These are phyloP conservation scores for Hypselothyrea guttata DNA, from an alignment of 2,888 invertebrate species.

Conservation along the genomic window DNA sequence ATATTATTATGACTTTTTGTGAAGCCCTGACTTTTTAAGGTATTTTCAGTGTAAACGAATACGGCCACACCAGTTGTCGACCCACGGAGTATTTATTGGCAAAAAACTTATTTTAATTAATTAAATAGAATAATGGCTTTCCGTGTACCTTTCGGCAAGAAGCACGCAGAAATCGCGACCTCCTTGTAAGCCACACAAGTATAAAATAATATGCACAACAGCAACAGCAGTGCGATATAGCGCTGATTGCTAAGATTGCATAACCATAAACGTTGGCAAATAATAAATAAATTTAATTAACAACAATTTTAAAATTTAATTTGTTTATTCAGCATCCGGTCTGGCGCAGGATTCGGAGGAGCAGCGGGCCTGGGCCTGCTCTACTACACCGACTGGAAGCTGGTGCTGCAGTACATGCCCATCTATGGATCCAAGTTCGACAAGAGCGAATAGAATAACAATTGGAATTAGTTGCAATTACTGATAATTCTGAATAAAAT, in stretches of 20 bases:
- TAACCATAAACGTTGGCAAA: slow-evolving; percentile 48
- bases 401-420: slow-evolving; percentile 88
- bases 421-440: slow-evolving; percentile 89
- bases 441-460: slow-evolving; percentile 76
- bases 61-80: slow-evolving; percentile 25
- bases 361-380: slow-evolving; percentile 85
- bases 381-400: slow-evolving; percentile 92
- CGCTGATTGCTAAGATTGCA: too few relatives aligned
- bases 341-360: slow-evolving; percentile 86
- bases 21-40: not conserved
- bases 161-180: slow-evolving; percentile 84
- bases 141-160: slow-evolving; percentile 84
- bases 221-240: not conserved
- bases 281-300: not conserved
- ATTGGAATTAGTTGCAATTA: slow-evolving; percentile 34
- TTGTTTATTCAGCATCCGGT: slow-evolving; percentile 83
- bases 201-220: not conserved
- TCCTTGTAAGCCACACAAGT: slow-evolving; percentile 79
- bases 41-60: slow-evolving; percentile 22
- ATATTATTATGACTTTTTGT: not conserved
- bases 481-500: slow-evolving; percentile 22
- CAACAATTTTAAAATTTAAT: slow-evolving; percentile 2
- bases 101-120: slow-evolving; percentile 10
- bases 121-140: slow-evolving; percentile 60
- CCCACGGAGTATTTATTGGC: slow-evolving; percentile 19